phyloP scores from a whole-genome alignment of 2,113 vertebrate genomes.

The Myanophis thanlyinensis region DNA sequence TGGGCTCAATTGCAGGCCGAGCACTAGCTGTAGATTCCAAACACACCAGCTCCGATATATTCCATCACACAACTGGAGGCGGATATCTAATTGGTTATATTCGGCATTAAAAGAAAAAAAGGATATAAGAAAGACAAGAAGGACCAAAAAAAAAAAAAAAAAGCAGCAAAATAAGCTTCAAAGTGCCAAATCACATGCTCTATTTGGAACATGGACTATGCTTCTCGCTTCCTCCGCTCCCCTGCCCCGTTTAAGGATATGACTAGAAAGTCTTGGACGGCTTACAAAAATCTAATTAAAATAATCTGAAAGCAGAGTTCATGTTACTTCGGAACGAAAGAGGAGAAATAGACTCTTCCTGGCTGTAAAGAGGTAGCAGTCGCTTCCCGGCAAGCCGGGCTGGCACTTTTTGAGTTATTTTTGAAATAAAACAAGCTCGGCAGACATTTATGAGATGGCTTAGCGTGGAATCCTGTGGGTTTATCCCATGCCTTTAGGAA shows the following conservation, averaged over 20 bases:
- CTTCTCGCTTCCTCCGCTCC: too few species aligned
- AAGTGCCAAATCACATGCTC: conserved; percentile 35
- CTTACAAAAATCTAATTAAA: neutral
- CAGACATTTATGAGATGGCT: conserved; percentile 49
- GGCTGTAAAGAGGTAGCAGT: conserved; percentile 34
- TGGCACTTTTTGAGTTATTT: conserved; percentile 62
- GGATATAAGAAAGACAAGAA: neutral
- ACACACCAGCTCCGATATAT: neutral
- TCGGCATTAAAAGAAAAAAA: neutral
- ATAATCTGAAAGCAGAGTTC: conserved; percentile 22
- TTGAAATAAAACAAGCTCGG: conserved; percentile 59
- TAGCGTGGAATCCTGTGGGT: conserved; percentile 62
- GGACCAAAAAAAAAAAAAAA: neutral
- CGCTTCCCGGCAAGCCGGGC: conserved; percentile 50
- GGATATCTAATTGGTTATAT: neutral
- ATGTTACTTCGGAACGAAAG: conserved; percentile 60
- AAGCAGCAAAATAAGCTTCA: conserved; percentile 2
- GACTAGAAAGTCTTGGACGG: neutral
- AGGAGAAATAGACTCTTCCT: conserved; percentile 62
- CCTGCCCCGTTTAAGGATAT: neutral
- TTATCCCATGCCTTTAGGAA: conserved; percentile 53
- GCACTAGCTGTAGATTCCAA: neutral
- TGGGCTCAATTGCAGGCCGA: neutral
- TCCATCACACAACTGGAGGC: neutral
- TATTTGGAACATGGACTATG: neutral